Base-by-base conservation (phyloP, 1,140 invertebrate species). In the Mizuhopecten yessoensis region DNA sequence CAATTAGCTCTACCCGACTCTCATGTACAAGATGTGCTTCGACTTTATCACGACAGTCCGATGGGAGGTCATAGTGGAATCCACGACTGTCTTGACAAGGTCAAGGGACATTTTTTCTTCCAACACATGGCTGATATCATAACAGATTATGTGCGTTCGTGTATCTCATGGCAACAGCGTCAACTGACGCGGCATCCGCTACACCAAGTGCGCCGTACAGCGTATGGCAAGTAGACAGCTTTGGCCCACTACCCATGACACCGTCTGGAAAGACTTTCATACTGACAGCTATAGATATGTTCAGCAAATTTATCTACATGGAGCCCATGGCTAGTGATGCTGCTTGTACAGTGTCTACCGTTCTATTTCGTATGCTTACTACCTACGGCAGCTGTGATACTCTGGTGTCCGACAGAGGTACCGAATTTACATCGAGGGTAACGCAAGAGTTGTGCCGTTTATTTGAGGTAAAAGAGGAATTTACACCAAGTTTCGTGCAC, bases 201-300 rank as follows among this genome's bases (percentile, higher is more conserved):
- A 91, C 90, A 33, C 90, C 90, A 9, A 39, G 29, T 42, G 34
- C 87, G 0, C 90, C 90, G 0, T 88, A 88, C 34, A 20, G 57
- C 57, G 86, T 75, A 23, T 86, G 86, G 34, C 90, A 87, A 87
- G 57, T 90, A 20, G 86, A 88, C 34, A 88, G 88, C 86, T 89
- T 75, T 87, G 87, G 90, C 17, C 87, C 87, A 42, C 87, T 89
- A 39, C 90, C 87, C 5, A 0, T 45, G 7, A 45, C 90, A 9
- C 29, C 33, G 1, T 29, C 29, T n/a, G 87, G 87, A 5, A 34
- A 88, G 39, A 23, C 75, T n/a, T 91, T 89, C 33, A 34, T 91
- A n/a, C 89, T 89, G 33, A 91, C 88, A 33, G 90, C 88, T 13
- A 86, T 87, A 45, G 87, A 89, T 34, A 91, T 91, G 90, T 92